Percentiles rank a stretch among this genome's conserved stretches.
Conservation (phyloP, 2,888 invertebrate species). For the Plebejus anna region DNA sequence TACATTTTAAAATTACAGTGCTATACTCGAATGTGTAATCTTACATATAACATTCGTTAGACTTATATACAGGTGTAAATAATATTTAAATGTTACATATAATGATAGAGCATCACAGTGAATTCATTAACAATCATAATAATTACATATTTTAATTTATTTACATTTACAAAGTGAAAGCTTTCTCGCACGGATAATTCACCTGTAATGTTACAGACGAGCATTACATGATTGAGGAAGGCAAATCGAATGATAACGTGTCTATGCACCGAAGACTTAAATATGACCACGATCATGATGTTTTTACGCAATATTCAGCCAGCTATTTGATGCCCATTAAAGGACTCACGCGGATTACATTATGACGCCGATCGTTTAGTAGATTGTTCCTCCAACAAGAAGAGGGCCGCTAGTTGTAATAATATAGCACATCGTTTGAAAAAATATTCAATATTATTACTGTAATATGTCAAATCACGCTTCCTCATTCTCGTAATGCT, state of each 20-base stretch:
- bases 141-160: slow-evolving; percentile 34
- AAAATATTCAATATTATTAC: background rate
- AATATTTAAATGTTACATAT: slow-evolving; percentile 48
- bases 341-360: too few relatives aligned
- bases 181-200: background rate
- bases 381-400: too few relatives aligned
- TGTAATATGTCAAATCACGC: background rate
- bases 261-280: background rate
- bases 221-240: background rate
- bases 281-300: background rate
- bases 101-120: slow-evolving; percentile 75
- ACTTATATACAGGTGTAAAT: slow-evolving; percentile 40
- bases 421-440: too few relatives aligned
- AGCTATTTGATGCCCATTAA: background rate
- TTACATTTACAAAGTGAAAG: slow-evolving; percentile 34
- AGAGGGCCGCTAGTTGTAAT: too few relatives aligned
- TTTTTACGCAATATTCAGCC: background rate
- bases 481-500: background rate
- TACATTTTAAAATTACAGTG: background rate
- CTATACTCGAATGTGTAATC: slow-evolving; percentile 39
- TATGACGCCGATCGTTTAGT: too few relatives aligned
- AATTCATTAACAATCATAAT: slow-evolving; percentile 52
- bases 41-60: slow-evolving; percentile 42
- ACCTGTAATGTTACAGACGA: background rate
- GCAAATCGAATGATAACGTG: too few relatives aligned